These are phyloP conservation scores for Oreamnos americanus DNA, from an alignment of 2,113 vertebrate genomes.

Conservation along the genomic window DNA sequence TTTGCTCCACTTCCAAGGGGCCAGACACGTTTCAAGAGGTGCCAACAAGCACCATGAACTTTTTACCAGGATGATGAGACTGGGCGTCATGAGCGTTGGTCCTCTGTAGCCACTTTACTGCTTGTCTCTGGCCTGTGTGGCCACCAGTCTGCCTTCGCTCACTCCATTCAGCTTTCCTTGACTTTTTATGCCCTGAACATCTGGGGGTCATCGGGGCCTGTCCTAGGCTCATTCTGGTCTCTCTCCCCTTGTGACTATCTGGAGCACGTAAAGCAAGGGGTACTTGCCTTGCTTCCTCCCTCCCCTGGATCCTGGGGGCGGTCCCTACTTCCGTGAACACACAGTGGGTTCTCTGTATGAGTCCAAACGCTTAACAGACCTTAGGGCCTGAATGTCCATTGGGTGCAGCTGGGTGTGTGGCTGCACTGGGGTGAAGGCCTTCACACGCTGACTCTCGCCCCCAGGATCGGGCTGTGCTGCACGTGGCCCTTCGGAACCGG, in stretches of 20 bases:
- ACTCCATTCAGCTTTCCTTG: neutral
- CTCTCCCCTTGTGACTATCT: neutral
- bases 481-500: conserved; percentile 94
- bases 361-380: neutral
- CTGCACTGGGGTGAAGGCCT: neutral
- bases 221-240: neutral
- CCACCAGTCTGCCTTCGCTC: neutral
- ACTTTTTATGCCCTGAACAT: neutral
- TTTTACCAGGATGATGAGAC: neutral
- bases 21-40: neutral
- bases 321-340: neutral
- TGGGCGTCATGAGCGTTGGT: neutral
- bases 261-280: neutral
- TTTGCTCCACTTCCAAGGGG: neutral
- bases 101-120: neutral
- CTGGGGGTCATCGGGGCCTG: rapidly evolving
- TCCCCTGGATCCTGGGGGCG: neutral
- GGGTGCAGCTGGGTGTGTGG: neutral
- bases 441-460: neutral
- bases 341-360: neutral
- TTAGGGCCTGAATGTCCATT: too few species aligned
- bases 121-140: neutral
- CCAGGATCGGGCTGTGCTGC: conserved; percentile 94
- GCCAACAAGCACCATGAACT: neutral
- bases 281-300: neutral